Conservation (phyloP, 37 sponge, comb jelly and placozoan genomes). For the Crambe crambe region DNA sequence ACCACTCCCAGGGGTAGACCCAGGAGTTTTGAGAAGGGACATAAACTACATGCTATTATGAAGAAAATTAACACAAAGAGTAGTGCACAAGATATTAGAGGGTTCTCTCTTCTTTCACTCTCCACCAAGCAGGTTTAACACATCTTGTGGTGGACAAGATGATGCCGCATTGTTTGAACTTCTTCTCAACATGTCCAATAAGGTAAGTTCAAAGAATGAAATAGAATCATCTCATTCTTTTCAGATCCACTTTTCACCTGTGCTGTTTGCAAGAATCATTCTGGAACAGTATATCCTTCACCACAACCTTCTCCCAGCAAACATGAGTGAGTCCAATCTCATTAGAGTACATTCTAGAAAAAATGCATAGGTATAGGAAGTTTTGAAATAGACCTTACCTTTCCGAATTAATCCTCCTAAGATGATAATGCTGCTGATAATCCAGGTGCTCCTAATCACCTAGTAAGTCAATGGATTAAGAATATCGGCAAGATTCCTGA, state of each 20-base stretch:
- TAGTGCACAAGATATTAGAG: too few relatives aligned
- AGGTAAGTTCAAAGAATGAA: constrained; percentile 9
- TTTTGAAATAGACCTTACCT: too few relatives aligned
- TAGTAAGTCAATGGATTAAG: constrained; percentile 73
- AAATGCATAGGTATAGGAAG: too few relatives aligned
- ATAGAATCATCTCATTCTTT: too few relatives aligned
- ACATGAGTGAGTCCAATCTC: background rate
- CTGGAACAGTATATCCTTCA: constrained; percentile 51
- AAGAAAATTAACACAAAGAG: too few relatives aligned
- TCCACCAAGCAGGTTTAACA: too few relatives aligned
- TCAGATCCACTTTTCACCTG: constrained; percentile 60
- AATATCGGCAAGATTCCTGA: constrained; percentile 50
- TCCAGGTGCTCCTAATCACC: constrained; percentile 12
- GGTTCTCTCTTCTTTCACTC: too few relatives aligned
- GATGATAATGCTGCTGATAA: too few relatives aligned
- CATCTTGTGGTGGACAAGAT: too few relatives aligned
- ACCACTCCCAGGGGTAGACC: background rate
- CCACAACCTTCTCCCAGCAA: background rate
- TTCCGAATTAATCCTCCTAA: too few relatives aligned
- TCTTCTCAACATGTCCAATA: constrained; percentile 10
- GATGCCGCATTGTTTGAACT: background rate
- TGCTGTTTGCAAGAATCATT: constrained; percentile 67
- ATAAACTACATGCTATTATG: background rate
- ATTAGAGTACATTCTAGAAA: too few relatives aligned
- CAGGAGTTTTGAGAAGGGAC: too few relatives aligned